Percentiles rank a stretch among this genome's conserved stretches.
Evolutionary conservation across 2,888 invertebrate genomes (phyloP).

Genomic region (Philereme vetulata): DNA sequence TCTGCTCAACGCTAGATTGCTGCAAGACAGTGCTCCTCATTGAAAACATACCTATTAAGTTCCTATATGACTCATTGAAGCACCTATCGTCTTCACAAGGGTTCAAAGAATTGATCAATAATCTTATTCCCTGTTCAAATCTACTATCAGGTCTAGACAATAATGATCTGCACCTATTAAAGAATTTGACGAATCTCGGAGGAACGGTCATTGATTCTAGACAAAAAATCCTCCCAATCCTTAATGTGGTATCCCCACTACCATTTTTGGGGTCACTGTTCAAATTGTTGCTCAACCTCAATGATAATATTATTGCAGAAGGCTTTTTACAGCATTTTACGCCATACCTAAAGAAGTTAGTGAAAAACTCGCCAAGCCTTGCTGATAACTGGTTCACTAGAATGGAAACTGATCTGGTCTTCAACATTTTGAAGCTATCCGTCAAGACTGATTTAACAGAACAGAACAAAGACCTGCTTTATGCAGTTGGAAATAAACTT

Average conservation of each 20-base stretch:
- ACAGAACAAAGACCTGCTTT: conserved; percentile 77
- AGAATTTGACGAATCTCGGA: conserved; percentile 67
- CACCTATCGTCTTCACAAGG: conserved; percentile 70
- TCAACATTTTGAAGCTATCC: conserved; percentile 76
- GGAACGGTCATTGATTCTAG: conserved; percentile 59
- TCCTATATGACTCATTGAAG: conserved; percentile 59
- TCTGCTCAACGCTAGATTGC: conserved; percentile 68
- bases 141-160: conserved; percentile 67
- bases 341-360: conserved; percentile 72
- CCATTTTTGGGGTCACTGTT: conserved; percentile 71
- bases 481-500: conserved; percentile 84
- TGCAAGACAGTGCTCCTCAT: conserved; percentile 60
- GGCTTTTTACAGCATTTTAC: conserved; percentile 64
- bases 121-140: conserved; percentile 69
- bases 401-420: conserved; percentile 84
- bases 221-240: conserved; percentile 68
- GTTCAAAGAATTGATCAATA: conserved; percentile 68
- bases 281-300: conserved; percentile 58
- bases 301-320: conserved; percentile 62
- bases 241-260: conserved; percentile 66
- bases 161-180: conserved; percentile 57
- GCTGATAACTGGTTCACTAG: conserved; percentile 86
- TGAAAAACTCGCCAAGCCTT: conserved; percentile 63
- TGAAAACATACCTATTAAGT: conserved; percentile 58
- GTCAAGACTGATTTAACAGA: conserved; percentile 62